Base-by-base conservation (phyloP, 2,113 vertebrate species). In the Ceuthmochares aereus region DNA sequence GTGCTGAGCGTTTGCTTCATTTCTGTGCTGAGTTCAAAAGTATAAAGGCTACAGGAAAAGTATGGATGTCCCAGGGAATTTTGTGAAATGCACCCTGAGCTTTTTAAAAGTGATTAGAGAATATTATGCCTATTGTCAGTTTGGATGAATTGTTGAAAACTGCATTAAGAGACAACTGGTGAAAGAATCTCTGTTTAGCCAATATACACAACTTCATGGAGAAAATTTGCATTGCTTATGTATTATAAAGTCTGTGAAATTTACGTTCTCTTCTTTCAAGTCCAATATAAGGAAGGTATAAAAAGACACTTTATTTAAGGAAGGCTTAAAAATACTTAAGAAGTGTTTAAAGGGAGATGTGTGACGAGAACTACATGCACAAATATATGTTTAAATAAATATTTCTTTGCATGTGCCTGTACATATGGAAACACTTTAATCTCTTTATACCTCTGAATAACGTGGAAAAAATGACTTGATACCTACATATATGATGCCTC, bases 51-150 rank as follows among this genome's bases (percentile, higher is more conserved):
- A 37, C 34, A 25, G n/a, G 15, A 32, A 29, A 36, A 60, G 20
- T 14, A n/a, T 74, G 34, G 8, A 6, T 68, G 55, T 52, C 32
- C 12, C 55, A 26, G 7, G 25, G 40, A 84, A 56, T 55, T 21
- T 63, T 73, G 49, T 45, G 42, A 72, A n/a, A 12, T 21, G 18
- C 0, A 0, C 25, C 43, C 55, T 42, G 26, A 56, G 29, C 20
- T 60, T 74, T 90, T 60, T 21, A 43, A 47, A 93, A 69, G 6
- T 17, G 20, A 29, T 47, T 12, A 58, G 68, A 64, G 8, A 63
- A 84, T 25, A 22, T 64, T 37, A 25, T 8, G 7, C 10, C 29
- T 63, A 10, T 26, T 56, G 32, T 45, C 59, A 47, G 5, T 59
- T 80, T 47, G 55, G 51, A 27, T 0, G 4, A 29, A 47, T 77